A percentile compares a stretch with the other conserved stretches of the same genome.
Conservation (phyloP, 2,113 vertebrate species). For the Tichodroma muraria region DNA sequence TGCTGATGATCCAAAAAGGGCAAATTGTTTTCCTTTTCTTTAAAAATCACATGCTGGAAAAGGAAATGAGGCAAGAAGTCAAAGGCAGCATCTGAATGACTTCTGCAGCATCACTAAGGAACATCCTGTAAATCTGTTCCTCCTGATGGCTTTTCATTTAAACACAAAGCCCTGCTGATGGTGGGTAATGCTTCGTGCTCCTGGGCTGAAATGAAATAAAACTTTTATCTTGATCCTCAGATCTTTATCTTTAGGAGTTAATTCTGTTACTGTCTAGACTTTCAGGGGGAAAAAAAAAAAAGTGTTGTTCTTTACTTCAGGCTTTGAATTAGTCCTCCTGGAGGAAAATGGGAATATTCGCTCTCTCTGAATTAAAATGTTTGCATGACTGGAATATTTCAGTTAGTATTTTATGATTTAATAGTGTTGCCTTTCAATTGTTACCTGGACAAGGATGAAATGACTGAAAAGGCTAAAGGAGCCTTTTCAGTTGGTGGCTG, state of each 20-base stretch:
- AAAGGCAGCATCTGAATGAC: not conserved
- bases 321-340: not conserved
- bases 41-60: not conserved
- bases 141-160: not conserved
- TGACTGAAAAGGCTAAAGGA: no score
- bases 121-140: not conserved
- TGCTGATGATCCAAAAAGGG: not conserved
- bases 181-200: not conserved
- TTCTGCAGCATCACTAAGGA: not conserved
- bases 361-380: not conserved
- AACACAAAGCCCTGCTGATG: not conserved
- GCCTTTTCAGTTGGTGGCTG: not conserved
- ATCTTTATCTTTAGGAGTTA: not conserved
- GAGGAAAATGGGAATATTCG: not conserved
- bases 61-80: not conserved
- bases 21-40: not conserved
- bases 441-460: not conserved
- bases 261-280: not conserved
- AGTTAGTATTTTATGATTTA: not conserved
- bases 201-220: not conserved
- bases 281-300: rapidly evolving
- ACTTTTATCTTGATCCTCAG: not conserved
- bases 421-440: not conserved
- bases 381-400: not conserved
- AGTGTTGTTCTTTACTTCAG: not conserved